Evolutionary conservation across 2,797 vertebrate genomes (phyloP), one percentile per base, ranked within the genome.

Genomic region (Leptodactylus fallax): DNA sequence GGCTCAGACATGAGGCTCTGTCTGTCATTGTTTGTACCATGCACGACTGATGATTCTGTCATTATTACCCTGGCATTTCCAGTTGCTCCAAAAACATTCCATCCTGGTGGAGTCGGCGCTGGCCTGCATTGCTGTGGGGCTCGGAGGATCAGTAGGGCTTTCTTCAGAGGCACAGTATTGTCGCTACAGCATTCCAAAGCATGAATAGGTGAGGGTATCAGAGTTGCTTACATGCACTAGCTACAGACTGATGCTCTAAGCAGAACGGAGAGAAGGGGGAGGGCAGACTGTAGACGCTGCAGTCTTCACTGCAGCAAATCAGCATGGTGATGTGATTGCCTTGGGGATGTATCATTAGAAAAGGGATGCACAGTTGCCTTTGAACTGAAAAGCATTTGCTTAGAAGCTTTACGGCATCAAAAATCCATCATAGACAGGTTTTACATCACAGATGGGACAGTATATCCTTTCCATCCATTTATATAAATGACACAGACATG

Each of bases 21-120:
- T 36, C 36, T 36, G 90, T 86, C 92, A 90, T 92, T 90, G 90
- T 90, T 89, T 65, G 91, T 90, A 90, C 90, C 95, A 93, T 95
- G 94, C 93, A 94, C 92, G 91, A 93, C 92, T 0, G 90, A 93
- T 93, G 94, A 0, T 72, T 36, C 25, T 92, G 92, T 92, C 74
- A 92, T 89, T 94, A 96, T 99, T 85, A 99, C 98, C 98, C 96
- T 98, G 97, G 95, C 97, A 97, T 95, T 96, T 99, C 98, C 98
- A 99, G 95, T 96, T 94, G 97, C 96, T 99, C 97, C 97, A 98
- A 90, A 97, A 95, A 93, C 97, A 95, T 89, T 98, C 97, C 96
- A 97, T 99, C 97, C 97, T 98, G 93, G 95, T 96, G 91, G 96
- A 95, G 91, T 98, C 97, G 86, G 95, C 96, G 91, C 95, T 95